Percentiles rank a stretch among this genome's conserved stretches.
Evolutionary conservation across 2,113 vertebrate genomes (phyloP).

Genomic region (Ageneiosus marmoratus): DNA sequence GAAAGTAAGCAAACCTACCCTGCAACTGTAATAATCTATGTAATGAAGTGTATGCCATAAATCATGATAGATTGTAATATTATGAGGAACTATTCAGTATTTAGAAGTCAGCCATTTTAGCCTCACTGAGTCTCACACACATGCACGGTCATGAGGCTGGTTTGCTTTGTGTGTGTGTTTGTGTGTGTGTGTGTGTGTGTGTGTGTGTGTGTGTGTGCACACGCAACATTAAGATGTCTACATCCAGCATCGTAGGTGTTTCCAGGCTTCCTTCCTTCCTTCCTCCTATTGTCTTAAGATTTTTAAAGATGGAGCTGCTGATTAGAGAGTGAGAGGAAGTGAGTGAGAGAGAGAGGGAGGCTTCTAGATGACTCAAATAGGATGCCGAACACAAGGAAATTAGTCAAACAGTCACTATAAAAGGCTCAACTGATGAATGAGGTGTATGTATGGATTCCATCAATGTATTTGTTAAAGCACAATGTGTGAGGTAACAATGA

Average conservation of each 20-base stretch:
- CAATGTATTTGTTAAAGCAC: too few relatives aligned
- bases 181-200: not conserved
- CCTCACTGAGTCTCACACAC: not conserved
- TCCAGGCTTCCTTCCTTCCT: conserved; percentile 54
- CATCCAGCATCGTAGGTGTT: conserved; percentile 30
- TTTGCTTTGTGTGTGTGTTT: not conserved
- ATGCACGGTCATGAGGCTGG: not conserved
- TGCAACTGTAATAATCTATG: not conserved
- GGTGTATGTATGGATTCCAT: too few relatives aligned
- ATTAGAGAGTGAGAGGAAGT: conserved; percentile 31
- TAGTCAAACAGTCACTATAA: not conserved
- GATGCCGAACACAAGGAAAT: conserved; percentile 8
- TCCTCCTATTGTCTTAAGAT: conserved; percentile 47
- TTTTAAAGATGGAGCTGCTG: conserved; percentile 40
- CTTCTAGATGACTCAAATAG: conserved; percentile 25
- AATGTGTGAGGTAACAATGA: too few relatives aligned
- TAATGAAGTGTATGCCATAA: not conserved
- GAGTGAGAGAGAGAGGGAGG: not conserved
- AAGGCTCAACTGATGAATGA: not conserved
- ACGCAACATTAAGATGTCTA: not conserved
- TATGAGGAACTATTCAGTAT: not conserved
- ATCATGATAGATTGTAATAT: not conserved
- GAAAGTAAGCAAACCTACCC: conserved; percentile 85
- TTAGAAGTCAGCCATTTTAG: not conserved
- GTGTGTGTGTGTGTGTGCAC: not conserved